Percentiles rank a stretch among this genome's conserved stretches.
These are phyloP conservation scores for Tragelaphus oryx DNA, from an alignment of 2,797 vertebrate species.

Conservation along the genomic window DNA sequence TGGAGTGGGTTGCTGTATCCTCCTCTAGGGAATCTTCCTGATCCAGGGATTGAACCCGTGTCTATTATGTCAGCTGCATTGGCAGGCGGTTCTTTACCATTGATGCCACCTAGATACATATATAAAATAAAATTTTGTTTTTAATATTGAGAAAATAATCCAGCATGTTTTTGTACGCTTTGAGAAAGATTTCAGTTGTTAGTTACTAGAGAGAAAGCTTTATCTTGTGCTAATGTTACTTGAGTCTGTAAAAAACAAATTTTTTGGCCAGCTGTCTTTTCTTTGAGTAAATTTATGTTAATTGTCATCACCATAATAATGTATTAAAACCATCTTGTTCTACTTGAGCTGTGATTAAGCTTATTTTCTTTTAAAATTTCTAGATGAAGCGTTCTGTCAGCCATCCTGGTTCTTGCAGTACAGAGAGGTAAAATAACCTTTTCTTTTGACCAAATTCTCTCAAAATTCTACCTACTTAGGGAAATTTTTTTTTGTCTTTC, in stretches of 20 bases:
- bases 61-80: background rate
- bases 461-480: background rate
- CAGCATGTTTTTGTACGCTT: background rate
- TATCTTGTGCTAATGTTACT: background rate
- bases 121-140: background rate
- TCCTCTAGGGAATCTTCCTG: background rate
- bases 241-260: background rate
- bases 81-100: background rate
- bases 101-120: background rate
- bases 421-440: constrained; percentile 87
- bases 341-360: constrained; percentile 46
- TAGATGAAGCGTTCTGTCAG: constrained; percentile 96
- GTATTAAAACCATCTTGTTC: constrained; percentile 1
- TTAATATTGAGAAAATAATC: constrained; percentile 29
- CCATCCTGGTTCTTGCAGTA: constrained; percentile 92
- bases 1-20: background rate
- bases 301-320: background rate
- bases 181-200: constrained; percentile 25
- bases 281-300: constrained; percentile 15
- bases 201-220: background rate
- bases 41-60: background rate
- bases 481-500: background rate
- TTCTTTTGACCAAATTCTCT: background rate
- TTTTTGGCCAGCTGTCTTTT: background rate
- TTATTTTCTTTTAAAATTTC: constrained; percentile 54